A percentile compares a stretch with the other conserved stretches of the same genome.
phyloP scores from a whole-genome alignment of 2,113 vertebrate genomes.

The Uropsilus gracilis region DNA sequence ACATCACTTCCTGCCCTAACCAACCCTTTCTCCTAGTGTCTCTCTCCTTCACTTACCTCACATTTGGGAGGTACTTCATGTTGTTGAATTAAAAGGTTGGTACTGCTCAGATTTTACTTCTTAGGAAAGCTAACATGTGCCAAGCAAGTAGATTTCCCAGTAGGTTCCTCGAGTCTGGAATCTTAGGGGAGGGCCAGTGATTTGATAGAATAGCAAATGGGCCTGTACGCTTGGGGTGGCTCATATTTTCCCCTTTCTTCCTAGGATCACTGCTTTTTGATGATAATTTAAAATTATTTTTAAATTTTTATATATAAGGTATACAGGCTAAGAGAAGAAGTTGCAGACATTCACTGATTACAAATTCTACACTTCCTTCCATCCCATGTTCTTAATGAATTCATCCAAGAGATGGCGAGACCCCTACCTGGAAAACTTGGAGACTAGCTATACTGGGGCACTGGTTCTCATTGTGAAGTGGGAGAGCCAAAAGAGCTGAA shows the following conservation, averaged over 20 bases:
- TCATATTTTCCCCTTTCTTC: background rate
- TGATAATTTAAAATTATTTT: background rate
- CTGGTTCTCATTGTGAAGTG: background rate
- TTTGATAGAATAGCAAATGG: background rate
- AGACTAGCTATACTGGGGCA: background rate
- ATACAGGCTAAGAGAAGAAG: background rate
- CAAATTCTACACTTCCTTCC: background rate
- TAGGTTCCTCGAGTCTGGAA: background rate
- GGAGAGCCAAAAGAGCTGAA: background rate
- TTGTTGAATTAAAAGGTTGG: background rate
- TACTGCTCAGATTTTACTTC: background rate
- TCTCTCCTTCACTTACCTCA: background rate
- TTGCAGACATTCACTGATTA: background rate
- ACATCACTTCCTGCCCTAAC: background rate
- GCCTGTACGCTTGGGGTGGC: background rate
- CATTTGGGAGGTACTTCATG: background rate
- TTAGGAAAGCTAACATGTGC: background rate
- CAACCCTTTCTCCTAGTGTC: background rate
- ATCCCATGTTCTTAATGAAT: background rate
- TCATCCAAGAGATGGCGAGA: background rate
- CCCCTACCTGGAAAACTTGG: background rate
- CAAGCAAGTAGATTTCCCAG: background rate
- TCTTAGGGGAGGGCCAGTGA: background rate
- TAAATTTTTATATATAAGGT: background rate
- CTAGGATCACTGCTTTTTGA: background rate